Percentiles rank a stretch among this genome's conserved stretches.
These are phyloP conservation scores for Crocallis elinguaria DNA, from an alignment of 2,888 invertebrate species.

Conservation along the genomic window DNA sequence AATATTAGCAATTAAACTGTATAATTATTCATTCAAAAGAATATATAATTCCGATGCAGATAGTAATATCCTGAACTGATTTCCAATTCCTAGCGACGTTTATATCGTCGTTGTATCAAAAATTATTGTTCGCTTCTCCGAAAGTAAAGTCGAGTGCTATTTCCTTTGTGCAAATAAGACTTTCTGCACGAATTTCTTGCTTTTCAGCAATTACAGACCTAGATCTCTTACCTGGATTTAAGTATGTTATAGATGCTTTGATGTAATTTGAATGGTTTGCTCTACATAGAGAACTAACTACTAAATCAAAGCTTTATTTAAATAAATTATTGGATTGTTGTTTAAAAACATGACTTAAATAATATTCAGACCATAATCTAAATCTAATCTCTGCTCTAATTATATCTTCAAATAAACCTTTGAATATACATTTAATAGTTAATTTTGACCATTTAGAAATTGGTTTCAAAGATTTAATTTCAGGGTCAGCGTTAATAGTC, in stretches of 20 bases:
- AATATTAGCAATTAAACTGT: no score
- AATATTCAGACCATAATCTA: background rate
- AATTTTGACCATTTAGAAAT: slow-evolving; percentile 11
- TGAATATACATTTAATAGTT: slow-evolving; percentile 4
- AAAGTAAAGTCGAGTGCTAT: slow-evolving; percentile 53
- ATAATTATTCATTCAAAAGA: background rate
- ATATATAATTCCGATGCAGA: background rate
- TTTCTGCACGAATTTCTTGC: slow-evolving; percentile 65
- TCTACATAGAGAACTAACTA: no score
- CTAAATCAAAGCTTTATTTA: no score
- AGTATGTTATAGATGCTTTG: background rate
- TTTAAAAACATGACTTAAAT: no score
- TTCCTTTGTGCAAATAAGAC: slow-evolving; percentile 73
- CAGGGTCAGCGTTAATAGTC: slow-evolving; percentile 19
- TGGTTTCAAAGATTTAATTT: slow-evolving; percentile 9
- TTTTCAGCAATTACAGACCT: slow-evolving; percentile 51
- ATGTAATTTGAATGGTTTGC: no score
- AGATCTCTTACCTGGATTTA: slow-evolving; percentile 26
- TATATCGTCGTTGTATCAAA: background rate
- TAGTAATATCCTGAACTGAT: background rate
- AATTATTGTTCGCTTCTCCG: slow-evolving; percentile 41
- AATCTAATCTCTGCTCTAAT: background rate
- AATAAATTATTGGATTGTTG: no score
- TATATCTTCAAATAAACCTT: background rate
- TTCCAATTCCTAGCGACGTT: background rate